Base-by-base conservation (phyloP, 2,888 invertebrate genomes). In the Lydus trimaculatus region DNA sequence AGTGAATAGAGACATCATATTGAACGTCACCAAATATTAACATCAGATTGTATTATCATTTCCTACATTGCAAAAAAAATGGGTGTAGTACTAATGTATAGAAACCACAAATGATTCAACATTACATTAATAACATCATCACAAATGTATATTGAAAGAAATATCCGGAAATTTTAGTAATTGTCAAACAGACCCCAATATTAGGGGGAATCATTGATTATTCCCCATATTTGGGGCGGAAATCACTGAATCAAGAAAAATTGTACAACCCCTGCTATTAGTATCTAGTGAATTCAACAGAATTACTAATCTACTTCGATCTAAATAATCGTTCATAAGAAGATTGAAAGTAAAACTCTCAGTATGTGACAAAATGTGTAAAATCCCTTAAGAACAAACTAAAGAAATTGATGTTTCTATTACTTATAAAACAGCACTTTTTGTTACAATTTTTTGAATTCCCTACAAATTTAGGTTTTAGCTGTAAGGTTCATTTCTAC, bases 171-270 rank as follows among this genome's bases (percentile, higher is more conserved):
- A 56, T 56, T 56, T 56, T 56, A n/a, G 56, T 25, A 28, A 56
- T 56, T 56, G 56, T 56, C 56, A n/a, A n/a, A 25, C 56, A 28
- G 6, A 56, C 25, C 56, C 48, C 28, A 56, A 56, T n/a, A 56
- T 28, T 25, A 25, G 20, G 25, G 25, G 3, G 15, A 15, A 56
- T 56, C 56, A 56, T 56, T n/a, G 56, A 56, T 56, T 56, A 28
- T 28, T 28, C 56, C 56, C 28, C 28, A 56, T 56, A 56, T 56
- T 56, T 28, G 11, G 56, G 56, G 56, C 25, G 56, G 56, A 56
- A 56, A 56, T 56, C 56, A 56, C 1, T 56, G 56, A 56, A 56
- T 56, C 56, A 56, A 56, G 56, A 56, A 56, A 56, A 28, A 56
- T 56, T 56, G 56, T 6, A 56, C 56, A 56, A 56, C 56, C 25